Percentiles rank a stretch among this genome's conserved stretches.
These are phyloP conservation scores for Hydractinia symbiolongicarpus DNA, from an alignment of 30 jellyfish, hydroid and myxozoan genomes.

Conservation along the genomic window DNA sequence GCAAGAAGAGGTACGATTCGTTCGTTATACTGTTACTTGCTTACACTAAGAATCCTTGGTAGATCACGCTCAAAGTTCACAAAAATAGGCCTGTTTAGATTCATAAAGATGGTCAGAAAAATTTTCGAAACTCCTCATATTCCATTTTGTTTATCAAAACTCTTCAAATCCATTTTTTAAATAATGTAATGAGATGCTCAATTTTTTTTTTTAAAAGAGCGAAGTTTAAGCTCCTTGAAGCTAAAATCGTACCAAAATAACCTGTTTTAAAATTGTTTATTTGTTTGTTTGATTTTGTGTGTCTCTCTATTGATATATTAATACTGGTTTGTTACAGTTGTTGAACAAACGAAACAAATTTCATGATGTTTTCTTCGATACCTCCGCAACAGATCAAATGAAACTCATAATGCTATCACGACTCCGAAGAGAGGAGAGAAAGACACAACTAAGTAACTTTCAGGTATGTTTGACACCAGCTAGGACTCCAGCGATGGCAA, in stretches of 20 bases:
- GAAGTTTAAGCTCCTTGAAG: too few species aligned
- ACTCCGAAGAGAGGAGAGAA: not conserved
- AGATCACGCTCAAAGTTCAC: too few species aligned
- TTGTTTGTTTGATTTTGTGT: not conserved
- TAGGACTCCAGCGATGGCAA: too few species aligned
- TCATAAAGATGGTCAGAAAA: not conserved
- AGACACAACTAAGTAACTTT: not conserved
- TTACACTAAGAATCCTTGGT: too few species aligned
- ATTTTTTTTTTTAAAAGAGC: too few species aligned
- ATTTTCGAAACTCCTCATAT: not conserved
- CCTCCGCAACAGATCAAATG: slow-evolving; percentile 15
- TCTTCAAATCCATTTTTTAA: too few species aligned
- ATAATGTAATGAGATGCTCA: too few species aligned
- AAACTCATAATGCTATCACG: not conserved
- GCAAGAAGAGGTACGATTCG: slow-evolving; percentile 24
- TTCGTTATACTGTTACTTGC: too few species aligned
- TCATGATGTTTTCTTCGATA: slow-evolving; percentile 21
- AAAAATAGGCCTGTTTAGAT: not conserved
- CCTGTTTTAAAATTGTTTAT: not conserved
- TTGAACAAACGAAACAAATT: slow-evolving; percentile 20
- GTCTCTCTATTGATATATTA: not conserved
- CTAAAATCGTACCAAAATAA: too few species aligned
- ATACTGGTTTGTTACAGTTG: slow-evolving; percentile 13
- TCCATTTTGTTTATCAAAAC: not conserved
- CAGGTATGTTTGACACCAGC: too few species aligned